Percentiles rank a stretch among this genome's conserved stretches.
Conservation (phyloP, 2,888 invertebrate species). For the Crioceris asparagi region DNA sequence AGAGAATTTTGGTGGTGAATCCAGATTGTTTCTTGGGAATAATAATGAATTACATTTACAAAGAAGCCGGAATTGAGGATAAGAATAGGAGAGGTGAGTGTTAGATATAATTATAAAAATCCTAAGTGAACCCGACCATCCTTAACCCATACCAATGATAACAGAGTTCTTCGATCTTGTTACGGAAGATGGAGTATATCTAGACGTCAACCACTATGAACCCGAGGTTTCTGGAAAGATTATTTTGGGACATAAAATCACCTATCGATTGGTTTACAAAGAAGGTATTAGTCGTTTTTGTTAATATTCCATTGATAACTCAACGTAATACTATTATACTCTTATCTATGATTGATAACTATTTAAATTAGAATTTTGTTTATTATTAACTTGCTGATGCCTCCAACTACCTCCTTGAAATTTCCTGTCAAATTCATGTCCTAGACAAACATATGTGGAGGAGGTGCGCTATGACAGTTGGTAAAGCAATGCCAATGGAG, state of each 20-base stretch:
- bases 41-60: constrained; percentile 32
- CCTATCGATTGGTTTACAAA: constrained; percentile 13
- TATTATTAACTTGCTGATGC: too few species aligned
- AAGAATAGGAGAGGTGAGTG: too few species aligned
- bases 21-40: constrained; percentile 35
- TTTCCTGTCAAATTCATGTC: too few species aligned
- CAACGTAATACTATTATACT: too few species aligned
- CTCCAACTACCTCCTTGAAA: too few species aligned
- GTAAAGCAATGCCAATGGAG: too few species aligned
- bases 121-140: not conserved
- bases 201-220: constrained; percentile 7
- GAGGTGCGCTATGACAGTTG: too few species aligned
- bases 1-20: constrained; percentile 31
- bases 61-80: constrained; percentile 13
- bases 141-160: constrained; percentile 5
- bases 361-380: too few species aligned
- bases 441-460: too few species aligned
- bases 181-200: constrained; percentile 8
- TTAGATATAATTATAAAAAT: not conserved
- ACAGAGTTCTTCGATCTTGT: constrained; percentile 13
- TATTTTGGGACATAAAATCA: constrained; percentile 11
- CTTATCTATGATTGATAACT: too few species aligned
- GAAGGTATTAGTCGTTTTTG: too few species aligned
- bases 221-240: constrained; percentile 11
- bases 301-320: too few species aligned